A percentile compares a stretch with the other conserved stretches of the same genome.
phyloP scores from a whole-genome alignment of 37 sponge, comb jelly and placozoan genomes.

The Halichondria panicea region DNA sequence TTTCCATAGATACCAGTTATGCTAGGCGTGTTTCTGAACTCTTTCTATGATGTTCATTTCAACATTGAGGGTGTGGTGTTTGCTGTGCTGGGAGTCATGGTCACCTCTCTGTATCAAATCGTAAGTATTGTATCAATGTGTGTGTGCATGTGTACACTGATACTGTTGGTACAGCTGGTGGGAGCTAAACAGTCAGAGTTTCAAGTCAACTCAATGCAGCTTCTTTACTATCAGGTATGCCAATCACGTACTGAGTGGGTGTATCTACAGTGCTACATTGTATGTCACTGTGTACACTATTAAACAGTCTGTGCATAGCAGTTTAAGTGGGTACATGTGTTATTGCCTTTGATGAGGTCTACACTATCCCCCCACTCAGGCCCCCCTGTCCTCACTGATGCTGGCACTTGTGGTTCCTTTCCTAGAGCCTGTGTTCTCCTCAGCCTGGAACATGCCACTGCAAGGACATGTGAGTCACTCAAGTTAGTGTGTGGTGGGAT shows the following conservation, averaged over 20 bases:
- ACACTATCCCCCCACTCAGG: slow-evolving; percentile 33
- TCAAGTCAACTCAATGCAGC: slow-evolving; percentile 84
- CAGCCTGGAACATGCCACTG: slow-evolving; percentile 12
- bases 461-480: slow-evolving; percentile 14
- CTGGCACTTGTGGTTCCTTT: slow-evolving; percentile 59
- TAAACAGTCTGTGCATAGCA: neutral
- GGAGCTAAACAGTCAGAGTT: slow-evolving; percentile 72
- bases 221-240: slow-evolving; percentile 79
- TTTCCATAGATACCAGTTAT: slow-evolving; percentile 65
- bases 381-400: slow-evolving; percentile 70
- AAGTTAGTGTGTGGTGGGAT: no score
- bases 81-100: slow-evolving; percentile 66
- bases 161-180: slow-evolving; percentile 46
- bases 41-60: slow-evolving; percentile 77
- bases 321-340: neutral
- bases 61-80: slow-evolving; percentile 59
- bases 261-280: neutral
- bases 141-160: neutral
- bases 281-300: neutral
- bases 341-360: neutral
- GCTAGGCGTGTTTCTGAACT: slow-evolving; percentile 70
- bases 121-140: slow-evolving; percentile 27
- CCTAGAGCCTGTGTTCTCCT: slow-evolving; percentile 61
- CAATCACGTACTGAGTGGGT: neutral
- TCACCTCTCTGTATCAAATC: slow-evolving; percentile 75